Evolutionary conservation across 2,888 invertebrate species (phyloP).

Genomic region (Caenorhabditis imperialis): DNA sequence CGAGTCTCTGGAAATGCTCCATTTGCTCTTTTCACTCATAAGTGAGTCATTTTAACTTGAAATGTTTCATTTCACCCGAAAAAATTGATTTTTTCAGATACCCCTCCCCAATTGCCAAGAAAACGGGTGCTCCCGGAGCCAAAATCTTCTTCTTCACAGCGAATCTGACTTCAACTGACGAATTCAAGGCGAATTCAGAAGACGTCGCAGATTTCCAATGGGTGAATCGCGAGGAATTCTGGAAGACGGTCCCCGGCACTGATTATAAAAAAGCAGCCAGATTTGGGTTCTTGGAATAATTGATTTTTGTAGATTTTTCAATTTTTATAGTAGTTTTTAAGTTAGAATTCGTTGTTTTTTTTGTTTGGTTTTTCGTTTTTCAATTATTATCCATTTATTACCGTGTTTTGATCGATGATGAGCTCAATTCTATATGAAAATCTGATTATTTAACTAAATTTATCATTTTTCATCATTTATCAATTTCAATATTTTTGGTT

Average conservation of each 20-base stretch:
- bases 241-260: constrained; percentile 53
- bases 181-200: constrained; percentile 60
- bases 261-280: constrained; percentile 53
- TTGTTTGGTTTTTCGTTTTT: constrained; percentile 5
- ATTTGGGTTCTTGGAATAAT: constrained; percentile 60
- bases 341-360: constrained; percentile 4
- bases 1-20: constrained; percentile 73
- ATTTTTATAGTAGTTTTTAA: constrained; percentile 6
- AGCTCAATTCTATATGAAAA: no score
- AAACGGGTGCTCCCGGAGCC: constrained; percentile 54
- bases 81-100: constrained; percentile 57
- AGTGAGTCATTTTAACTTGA: constrained; percentile 45
- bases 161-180: constrained; percentile 19
- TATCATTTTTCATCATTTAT: no score
- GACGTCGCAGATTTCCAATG: constrained; percentile 67
- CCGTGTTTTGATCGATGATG: constrained; percentile 3
- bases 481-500: no score
- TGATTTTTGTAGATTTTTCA: constrained; percentile 15
- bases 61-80: neutral
- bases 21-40: constrained; percentile 63
- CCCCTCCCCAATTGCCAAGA: constrained; percentile 48
- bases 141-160: constrained; percentile 72
- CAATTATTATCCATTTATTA: no score
- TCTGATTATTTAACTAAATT: no score
- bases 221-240: constrained; percentile 67